These are phyloP conservation scores for Micrasema longulum DNA, from an alignment of 1,140 invertebrate species.

Conservation along the genomic window DNA sequence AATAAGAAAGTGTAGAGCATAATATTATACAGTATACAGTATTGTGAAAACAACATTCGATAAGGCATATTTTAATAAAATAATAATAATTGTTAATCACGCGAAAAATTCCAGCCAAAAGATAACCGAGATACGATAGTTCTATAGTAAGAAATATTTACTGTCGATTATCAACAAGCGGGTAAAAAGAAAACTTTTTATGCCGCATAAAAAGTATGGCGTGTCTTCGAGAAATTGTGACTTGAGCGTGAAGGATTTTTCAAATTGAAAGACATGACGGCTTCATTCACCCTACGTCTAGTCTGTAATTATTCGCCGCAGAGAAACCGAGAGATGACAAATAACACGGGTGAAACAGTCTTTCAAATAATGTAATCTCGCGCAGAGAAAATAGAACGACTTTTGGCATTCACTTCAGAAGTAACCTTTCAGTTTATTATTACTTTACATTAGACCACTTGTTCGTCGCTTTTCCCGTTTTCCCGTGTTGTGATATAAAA, in stretches of 20 bases:
- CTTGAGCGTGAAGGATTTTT: constrained; percentile 2
- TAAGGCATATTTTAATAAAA: too few species aligned
- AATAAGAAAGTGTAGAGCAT: too few species aligned
- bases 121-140: too few species aligned
- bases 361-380: constrained; percentile 7
- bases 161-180: too few species aligned
- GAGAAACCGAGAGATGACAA: constrained; percentile 11
- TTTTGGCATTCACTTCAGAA: constrained; percentile 22
- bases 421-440: constrained; percentile 21
- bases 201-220: too few species aligned
- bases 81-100: too few species aligned
- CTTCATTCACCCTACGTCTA: constrained; percentile 2
- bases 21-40: too few species aligned
- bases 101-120: too few species aligned
- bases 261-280: not conserved
- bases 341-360: constrained; percentile 10
- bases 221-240: not conserved
- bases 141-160: too few species aligned
- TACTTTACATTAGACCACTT: constrained; percentile 14
- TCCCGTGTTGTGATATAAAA: not conserved
- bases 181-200: too few species aligned
- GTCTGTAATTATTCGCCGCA: not conserved
- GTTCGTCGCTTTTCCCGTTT: constrained; percentile 11
- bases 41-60: too few species aligned
- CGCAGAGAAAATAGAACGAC: not conserved